Evolutionary conservation across 2,797 vertebrate species (phyloP).

Genomic region (Meda fulgida): DNA sequence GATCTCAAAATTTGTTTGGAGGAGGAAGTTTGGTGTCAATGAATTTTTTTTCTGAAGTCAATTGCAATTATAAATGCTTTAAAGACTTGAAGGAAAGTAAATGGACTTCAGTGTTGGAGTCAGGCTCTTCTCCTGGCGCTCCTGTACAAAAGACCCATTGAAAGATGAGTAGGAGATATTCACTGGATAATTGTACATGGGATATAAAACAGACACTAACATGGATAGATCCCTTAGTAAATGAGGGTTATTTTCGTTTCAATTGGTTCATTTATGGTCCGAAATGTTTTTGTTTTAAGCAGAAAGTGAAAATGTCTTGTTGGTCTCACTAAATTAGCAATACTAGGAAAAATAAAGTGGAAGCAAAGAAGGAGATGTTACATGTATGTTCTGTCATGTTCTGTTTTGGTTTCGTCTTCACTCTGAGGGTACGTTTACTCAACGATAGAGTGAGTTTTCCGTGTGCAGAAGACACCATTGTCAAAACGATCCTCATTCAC

Average conservation of each 20-base stretch:
- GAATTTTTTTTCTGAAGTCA: neutral
- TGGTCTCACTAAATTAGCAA: neutral
- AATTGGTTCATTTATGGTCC: neutral
- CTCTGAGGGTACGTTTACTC: too few relatives aligned
- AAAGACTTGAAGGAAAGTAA: neutral
- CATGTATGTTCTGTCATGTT: too few relatives aligned
- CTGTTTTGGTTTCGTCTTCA: too few relatives aligned
- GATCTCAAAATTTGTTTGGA: neutral
- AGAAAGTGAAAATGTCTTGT: neutral
- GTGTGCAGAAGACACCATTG: too few relatives aligned
- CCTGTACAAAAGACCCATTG: neutral
- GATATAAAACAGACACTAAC: neutral
- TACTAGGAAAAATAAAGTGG: neutral
- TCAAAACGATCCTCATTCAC: too few relatives aligned
- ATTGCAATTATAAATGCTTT: neutral
- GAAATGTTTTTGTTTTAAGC: neutral
- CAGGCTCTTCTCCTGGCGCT: neutral
- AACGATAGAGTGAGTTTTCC: too few relatives aligned
- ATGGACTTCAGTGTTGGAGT: neutral
- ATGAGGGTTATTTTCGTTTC: neutral
- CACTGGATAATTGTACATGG: neutral
- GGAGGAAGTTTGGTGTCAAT: too few relatives aligned
- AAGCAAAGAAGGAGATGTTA: neutral
- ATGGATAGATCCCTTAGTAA: neutral
- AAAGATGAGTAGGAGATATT: neutral